Conservation (phyloP, 2,797 vertebrate species). For the Capromys pilorides region DNA sequence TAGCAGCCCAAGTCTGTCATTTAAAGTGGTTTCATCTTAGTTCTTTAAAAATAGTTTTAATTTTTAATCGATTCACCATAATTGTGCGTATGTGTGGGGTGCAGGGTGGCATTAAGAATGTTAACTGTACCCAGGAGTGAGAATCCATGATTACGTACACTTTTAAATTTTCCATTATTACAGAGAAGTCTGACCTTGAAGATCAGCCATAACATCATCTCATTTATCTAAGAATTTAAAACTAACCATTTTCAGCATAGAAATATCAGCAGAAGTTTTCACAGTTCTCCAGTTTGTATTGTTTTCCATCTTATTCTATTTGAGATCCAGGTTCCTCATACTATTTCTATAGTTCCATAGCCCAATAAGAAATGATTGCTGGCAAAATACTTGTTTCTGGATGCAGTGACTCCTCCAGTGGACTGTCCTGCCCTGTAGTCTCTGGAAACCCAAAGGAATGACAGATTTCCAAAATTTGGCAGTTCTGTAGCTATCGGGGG, state of each 20-base stretch:
- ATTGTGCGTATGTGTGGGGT: not conserved
- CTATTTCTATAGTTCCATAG: not conserved
- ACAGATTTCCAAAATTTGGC: not conserved
- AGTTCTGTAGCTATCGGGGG: not conserved
- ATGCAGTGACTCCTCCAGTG: not conserved
- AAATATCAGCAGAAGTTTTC: not conserved
- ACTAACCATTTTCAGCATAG: not conserved
- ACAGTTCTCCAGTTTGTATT: not conserved
- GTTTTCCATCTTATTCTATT: constrained; percentile 28
- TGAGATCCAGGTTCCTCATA: not conserved
- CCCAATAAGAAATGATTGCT: not conserved
- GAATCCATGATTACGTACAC: not conserved
- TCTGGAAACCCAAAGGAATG: not conserved
- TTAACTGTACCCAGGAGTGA: not conserved
- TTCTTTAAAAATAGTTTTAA: not conserved
- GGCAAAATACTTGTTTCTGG: not conserved
- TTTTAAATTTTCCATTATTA: constrained; percentile 16
- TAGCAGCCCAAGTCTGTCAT: not conserved
- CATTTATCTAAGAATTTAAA: constrained; percentile 36
- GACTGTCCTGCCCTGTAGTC: not conserved
- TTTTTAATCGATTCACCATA: not conserved
- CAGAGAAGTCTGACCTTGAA: not conserved
- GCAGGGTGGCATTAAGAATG: not conserved
- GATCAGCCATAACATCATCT: not conserved
- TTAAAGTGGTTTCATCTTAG: constrained; percentile 1